Percentiles rank a stretch among this genome's conserved stretches.
These are phyloP conservation scores for Polylopha cassiicola DNA, from an alignment of 2,888 invertebrate species.

Conservation along the genomic window DNA sequence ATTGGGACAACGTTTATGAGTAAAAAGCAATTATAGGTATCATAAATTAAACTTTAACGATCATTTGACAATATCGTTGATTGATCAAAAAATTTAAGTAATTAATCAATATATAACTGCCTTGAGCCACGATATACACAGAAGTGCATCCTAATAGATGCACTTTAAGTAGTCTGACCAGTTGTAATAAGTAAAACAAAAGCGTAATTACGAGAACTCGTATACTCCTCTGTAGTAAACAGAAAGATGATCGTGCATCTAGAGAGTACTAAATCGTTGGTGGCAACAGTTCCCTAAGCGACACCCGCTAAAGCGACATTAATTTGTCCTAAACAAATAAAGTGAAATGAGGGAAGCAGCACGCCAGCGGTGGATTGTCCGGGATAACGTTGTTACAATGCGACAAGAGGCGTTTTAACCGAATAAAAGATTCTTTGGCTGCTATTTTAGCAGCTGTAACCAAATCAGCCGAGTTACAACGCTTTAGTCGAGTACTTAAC, in stretches of 20 bases:
- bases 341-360: constrained; percentile 17
- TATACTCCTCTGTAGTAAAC: too few relatives aligned
- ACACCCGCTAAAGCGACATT: constrained; percentile 35
- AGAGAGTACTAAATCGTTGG: neutral
- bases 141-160: too few relatives aligned
- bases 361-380: constrained; percentile 12
- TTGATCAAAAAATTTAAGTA: too few relatives aligned
- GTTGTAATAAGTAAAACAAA: constrained; percentile 1
- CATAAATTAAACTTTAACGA: too few relatives aligned
- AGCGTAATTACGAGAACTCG: neutral
- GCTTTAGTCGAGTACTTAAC: too few relatives aligned
- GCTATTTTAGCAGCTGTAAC: constrained; percentile 11
- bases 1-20: too few relatives aligned
- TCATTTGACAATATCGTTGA: too few relatives aligned
- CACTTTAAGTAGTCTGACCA: neutral
- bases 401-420: constrained; percentile 13
- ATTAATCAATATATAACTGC: too few relatives aligned
- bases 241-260: too few relatives aligned
- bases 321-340: constrained; percentile 49
- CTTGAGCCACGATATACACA: too few relatives aligned
- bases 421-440: constrained; percentile 18
- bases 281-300: constrained; percentile 30
- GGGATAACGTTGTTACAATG: constrained; percentile 19
- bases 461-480: constrained; percentile 2
- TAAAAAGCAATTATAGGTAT: too few relatives aligned